Base-by-base conservation (phyloP, 2,888 invertebrate species). In the Taenaris catops region DNA sequence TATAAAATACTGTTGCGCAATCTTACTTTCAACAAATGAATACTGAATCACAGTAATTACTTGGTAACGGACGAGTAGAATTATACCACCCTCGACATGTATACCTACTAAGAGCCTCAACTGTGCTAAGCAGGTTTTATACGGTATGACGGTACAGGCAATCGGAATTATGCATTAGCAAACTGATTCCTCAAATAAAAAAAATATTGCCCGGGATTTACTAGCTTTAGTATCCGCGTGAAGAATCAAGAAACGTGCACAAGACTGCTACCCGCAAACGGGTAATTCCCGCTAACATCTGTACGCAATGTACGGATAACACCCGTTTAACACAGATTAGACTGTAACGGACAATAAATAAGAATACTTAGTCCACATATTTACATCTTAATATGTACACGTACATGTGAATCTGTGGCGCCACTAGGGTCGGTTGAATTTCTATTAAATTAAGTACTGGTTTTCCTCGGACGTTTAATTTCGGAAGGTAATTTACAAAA, bases 1-100 rank as follows among this genome's bases (percentile, higher is more conserved):
- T 63, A 74, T 81, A 81, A 79, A 83, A 80, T 84, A 84, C 81
- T 84, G 83, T 66, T 69, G 57, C 72, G 78, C 66, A 69, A 64
- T 54, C 78, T 69, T 72, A 72, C 53, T 55, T 65, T 62, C 61
- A 63, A 60, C 60, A 69, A 54, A 53, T 53, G 52, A 57, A 67
- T 78, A 81, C 79, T 75, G 80, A 53, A 65, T 66, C 62, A 72
- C 76, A 80, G 76, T 75, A 76, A 60, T 49, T 47, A 17, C 24
- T 32, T 25, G 61, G 66, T 66, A 65, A 70, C 66, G 41, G 35
- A 25, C n/a, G 9, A 33, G 28, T 21, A 25, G 40, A 17, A n/a
- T n/a, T n/a, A n/a, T n/a, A n/a, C 31, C 29, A 25, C 21, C 20
- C 34, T 40, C 32, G 11, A 29, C 39, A 25, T 6, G 8, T 31